phyloP scores from a whole-genome alignment of 2,113 vertebrate genomes.

The Chelonoidis abingdonii region DNA sequence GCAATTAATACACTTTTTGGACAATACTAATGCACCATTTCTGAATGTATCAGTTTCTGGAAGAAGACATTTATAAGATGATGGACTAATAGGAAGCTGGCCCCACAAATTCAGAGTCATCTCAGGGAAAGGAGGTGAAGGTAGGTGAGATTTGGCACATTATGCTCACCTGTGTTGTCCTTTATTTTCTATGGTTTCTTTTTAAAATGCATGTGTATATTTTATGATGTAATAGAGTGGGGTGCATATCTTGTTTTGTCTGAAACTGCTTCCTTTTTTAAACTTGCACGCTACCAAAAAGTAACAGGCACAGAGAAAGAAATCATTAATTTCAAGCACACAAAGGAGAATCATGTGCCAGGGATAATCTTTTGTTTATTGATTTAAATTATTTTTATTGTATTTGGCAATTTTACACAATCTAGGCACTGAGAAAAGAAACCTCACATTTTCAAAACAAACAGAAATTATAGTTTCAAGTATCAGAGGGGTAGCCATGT shows the following conservation, averaged over 20 bases:
- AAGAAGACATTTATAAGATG: neutral
- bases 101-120: neutral
- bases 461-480: slow-evolving; percentile 29
- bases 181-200: neutral
- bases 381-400: slow-evolving; percentile 31
- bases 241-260: neutral
- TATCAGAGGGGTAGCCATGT: too few relatives aligned
- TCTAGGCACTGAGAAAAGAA: slow-evolving; percentile 8
- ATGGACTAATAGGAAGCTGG: neutral
- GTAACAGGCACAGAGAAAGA: neutral
- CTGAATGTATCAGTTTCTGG: neutral
- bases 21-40: neutral
- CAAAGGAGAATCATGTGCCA: slow-evolving; percentile 10
- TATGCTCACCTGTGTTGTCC: neutral
- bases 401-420: slow-evolving; percentile 35
- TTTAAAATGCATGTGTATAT: neutral
- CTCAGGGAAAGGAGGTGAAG: neutral
- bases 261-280: neutral
- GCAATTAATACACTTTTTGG: neutral
- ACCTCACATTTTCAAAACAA: slow-evolving; percentile 43
- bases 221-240: neutral
- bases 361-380: slow-evolving; percentile 43
- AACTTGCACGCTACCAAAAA: neutral
- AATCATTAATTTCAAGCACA: slow-evolving; percentile 5
- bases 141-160: neutral